phyloP scores from a whole-genome alignment of 1,140 invertebrate species.

The Lycorma delicatula region DNA sequence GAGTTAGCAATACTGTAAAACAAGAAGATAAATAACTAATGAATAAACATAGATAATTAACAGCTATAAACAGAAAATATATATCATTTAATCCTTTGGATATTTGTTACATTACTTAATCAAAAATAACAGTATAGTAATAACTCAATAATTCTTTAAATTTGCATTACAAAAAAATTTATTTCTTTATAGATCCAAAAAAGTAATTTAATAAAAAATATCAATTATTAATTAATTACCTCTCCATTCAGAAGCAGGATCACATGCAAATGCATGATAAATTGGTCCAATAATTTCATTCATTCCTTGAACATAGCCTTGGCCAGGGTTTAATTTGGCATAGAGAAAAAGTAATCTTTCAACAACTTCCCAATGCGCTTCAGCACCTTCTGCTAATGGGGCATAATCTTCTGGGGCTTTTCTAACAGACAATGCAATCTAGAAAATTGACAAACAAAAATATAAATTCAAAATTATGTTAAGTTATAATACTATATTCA shows the following conservation, averaged over 20 bases:
- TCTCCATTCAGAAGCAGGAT: conserved; percentile 71
- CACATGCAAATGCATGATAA: conserved; percentile 92
- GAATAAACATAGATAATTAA: no score
- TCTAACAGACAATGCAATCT: conserved; percentile 52
- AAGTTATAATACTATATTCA: no score
- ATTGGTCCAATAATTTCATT: conserved; percentile 99
- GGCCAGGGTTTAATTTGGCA: conserved; percentile 95
- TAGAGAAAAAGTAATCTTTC: conserved; percentile 95
- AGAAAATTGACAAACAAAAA: no score
- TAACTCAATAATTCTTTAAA: background rate
- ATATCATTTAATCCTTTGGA: no score
- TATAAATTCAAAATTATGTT: no score
- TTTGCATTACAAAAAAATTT: background rate
- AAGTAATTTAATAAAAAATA: conserved; percentile 5
- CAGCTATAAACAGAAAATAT: no score
- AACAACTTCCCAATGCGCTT: conserved; percentile 95
- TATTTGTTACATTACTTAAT: no score
- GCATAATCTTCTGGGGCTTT: conserved; percentile 69
- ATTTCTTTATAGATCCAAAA: background rate
- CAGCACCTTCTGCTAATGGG: conserved; percentile 68
- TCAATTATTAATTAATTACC: conserved; percentile 43
- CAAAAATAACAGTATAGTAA: background rate
- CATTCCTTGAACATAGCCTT: conserved; percentile 98
- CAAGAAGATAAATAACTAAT: no score
- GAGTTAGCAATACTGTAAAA: no score